Evolutionary conservation across 2,797 vertebrate species (phyloP), one percentile per base, ranked within the genome.

Genomic region (Knipowitschia caucasica): DNA sequence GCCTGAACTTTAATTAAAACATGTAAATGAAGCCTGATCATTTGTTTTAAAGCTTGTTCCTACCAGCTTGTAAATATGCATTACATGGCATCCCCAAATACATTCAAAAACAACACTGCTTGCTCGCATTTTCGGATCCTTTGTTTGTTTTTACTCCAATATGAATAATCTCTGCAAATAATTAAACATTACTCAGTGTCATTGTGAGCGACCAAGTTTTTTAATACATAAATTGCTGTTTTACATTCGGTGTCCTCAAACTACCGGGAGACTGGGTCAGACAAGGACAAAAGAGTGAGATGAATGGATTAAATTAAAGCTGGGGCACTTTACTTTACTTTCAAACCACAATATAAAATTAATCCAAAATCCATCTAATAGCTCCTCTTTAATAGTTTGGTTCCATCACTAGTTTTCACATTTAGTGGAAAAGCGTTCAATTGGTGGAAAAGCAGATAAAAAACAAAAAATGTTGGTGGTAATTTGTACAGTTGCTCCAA

Each of bases 111-210:
- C 27, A 1, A 47, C 27, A 7, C 26, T 17, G 1, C 17, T 3
- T 15, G 10, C 27, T 30, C 26, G 9, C 26, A 30, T 18, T 18
- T 27, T 31, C 14, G 31, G 21, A 47, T 30, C 45, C 27, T 6
- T n/a, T 20, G 11, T 47, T 47, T 47, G 27, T 31, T 47, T 30
- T 20, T 11, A 30, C 17, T 20, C 9, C 27, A 31, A 30, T 12
- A 21, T 47, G 45, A 47, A 47, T 47, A 47, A 30, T 47, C 17
- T 30, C 11, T 30, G 11, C 17, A 15, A 31, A 20, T 47, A 47
- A 47, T 47, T 47, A 47, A 47, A 47, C 27, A 20, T 30, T 30
- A 4, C n/a, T 2, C n/a, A 8, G 24, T 8, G 15, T 4, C 43
- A 18, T 11, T 30, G 27, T 21, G 4, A 10, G 15, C 10, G 12